phyloP scores from a whole-genome alignment of 2,888 invertebrate species.

The Gandaritis pyraliata region DNA sequence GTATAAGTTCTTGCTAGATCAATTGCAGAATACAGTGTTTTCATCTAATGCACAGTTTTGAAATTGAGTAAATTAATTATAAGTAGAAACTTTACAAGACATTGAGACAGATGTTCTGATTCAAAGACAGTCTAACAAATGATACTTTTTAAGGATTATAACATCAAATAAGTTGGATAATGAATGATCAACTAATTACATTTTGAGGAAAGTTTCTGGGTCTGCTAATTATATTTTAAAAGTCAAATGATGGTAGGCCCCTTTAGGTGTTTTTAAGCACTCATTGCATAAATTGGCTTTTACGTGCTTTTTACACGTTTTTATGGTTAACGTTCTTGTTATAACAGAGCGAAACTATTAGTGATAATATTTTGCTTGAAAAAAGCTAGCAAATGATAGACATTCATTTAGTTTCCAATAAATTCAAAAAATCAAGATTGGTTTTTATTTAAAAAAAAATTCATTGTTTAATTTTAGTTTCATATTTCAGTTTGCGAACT shows the following conservation, averaged over 20 bases:
- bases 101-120: neutral
- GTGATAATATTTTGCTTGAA: slow-evolving; percentile 6
- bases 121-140: neutral
- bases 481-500: no score
- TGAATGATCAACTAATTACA: neutral
- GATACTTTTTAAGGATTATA: neutral
- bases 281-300: slow-evolving; percentile 23
- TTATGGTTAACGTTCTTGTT: slow-evolving; percentile 9
- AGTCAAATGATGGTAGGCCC: slow-evolving; percentile 5
- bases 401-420: neutral
- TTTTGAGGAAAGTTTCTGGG: slow-evolving; percentile 1
- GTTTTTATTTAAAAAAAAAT: no score
- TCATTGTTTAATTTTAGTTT: no score
- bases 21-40: no score
- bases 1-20: neutral
- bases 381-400: neutral
- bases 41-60: no score
- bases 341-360: slow-evolving; percentile 11
- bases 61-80: neutral
- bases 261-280: slow-evolving; percentile 15
- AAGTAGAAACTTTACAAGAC: neutral
- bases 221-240: neutral
- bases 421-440: neutral
- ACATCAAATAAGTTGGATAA: neutral
- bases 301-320: slow-evolving; percentile 15